These are phyloP conservation scores for Castor canadensis DNA, from an alignment of 2,113 vertebrate species.

Conservation along the genomic window DNA sequence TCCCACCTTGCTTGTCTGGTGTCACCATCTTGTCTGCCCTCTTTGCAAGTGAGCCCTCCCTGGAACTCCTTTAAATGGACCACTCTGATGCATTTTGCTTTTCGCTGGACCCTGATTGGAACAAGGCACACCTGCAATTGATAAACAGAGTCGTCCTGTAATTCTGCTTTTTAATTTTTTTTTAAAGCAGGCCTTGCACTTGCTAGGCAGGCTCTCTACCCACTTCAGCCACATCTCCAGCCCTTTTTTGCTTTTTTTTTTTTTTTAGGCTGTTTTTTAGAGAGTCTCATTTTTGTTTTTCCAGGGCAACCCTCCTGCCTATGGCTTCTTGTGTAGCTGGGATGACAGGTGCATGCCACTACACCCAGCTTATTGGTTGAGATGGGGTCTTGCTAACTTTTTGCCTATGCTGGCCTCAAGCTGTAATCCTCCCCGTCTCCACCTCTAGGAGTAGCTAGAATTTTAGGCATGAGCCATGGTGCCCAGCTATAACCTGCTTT, in stretches of 20 bases:
- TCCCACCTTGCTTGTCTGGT: background rate
- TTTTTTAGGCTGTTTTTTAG: too few species aligned
- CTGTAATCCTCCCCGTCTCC: background rate
- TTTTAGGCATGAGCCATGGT: background rate
- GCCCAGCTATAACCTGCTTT: too few species aligned
- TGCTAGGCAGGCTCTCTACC: too few species aligned
- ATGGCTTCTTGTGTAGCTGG: too few species aligned
- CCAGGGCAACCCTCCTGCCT: too few species aligned
- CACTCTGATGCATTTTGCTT: background rate
- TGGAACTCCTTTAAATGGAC: background rate
- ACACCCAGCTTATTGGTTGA: too few species aligned
- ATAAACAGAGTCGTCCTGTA: background rate
- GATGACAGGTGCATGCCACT: too few species aligned
- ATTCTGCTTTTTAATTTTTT: background rate
- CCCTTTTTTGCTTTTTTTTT: background rate
- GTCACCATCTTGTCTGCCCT: background rate
- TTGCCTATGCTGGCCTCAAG: background rate
- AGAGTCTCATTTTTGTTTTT: too few species aligned
- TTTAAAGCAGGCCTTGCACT: too few species aligned
- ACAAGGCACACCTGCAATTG: background rate
- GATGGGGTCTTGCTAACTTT: background rate
- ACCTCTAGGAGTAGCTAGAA: background rate
- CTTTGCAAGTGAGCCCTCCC: background rate
- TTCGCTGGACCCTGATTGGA: background rate
- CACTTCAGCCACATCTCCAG: background rate